Evolutionary conservation across 2,888 invertebrate genomes (phyloP).

Genomic region (Criorhina ranunculi): DNA sequence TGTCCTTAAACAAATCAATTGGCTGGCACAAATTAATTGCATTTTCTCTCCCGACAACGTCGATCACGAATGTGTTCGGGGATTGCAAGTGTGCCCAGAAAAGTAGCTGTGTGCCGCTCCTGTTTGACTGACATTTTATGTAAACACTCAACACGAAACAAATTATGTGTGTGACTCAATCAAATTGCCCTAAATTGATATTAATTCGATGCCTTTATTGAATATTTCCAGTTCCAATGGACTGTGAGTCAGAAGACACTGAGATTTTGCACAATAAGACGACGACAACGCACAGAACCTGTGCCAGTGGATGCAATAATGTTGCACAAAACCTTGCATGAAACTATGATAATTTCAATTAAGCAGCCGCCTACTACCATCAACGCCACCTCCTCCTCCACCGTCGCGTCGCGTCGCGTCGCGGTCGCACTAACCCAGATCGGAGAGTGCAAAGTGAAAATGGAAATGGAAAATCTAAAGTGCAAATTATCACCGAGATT

Average conservation of each 20-base stretch:
- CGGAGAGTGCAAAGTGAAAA: constrained; percentile 79
- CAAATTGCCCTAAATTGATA: constrained; percentile 77
- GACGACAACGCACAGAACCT: constrained; percentile 11
- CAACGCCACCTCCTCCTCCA: not conserved
- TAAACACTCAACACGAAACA: constrained; percentile 71
- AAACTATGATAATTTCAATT: constrained; percentile 71
- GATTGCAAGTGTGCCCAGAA: constrained; percentile 23
- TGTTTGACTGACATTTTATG: constrained; percentile 67
- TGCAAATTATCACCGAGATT: constrained; percentile 77
- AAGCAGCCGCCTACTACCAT: constrained; percentile 45
- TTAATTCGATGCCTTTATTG: constrained; percentile 77
- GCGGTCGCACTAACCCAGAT: constrained; percentile 67
- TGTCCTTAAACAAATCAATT: constrained; percentile 85
- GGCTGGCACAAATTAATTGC: constrained; percentile 83
- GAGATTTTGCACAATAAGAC: constrained; percentile 34
- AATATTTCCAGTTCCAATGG: constrained; percentile 40
- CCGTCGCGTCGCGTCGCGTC: too few relatives aligned
- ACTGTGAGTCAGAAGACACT: constrained; percentile 29
- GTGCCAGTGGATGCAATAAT: constrained; percentile 3
- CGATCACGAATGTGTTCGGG: constrained; percentile 60
- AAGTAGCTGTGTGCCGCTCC: constrained; percentile 19
- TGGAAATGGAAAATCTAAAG: constrained; percentile 82
- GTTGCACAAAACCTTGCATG: constrained; percentile 45
- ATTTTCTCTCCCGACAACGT: constrained; percentile 80
- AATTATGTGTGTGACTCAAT: constrained; percentile 70